Evolutionary conservation across 1,140 invertebrate genomes (phyloP).

Genomic region (Drosophila watanabei): DNA sequence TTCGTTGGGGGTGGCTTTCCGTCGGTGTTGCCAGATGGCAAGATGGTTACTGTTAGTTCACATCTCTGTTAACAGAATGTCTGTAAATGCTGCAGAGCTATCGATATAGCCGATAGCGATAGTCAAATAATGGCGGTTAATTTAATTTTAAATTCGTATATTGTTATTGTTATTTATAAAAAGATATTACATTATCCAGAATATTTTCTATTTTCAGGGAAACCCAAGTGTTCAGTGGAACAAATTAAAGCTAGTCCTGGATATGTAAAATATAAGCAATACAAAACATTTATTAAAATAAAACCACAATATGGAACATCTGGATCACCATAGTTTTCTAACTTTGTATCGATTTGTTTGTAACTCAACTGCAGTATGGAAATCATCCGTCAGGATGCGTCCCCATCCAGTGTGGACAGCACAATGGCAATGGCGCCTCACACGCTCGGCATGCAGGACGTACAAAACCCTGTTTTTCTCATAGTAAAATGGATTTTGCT

Average conservation of each 20-base stretch:
- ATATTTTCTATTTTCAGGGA: neutral
- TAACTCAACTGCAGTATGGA: neutral
- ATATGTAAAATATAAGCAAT: neutral
- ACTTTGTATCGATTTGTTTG: neutral
- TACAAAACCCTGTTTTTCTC: neutral
- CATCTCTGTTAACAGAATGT: neutral
- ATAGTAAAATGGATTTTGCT: neutral
- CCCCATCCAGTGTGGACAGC: neutral
- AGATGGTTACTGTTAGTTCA: slow-evolving; percentile 2
- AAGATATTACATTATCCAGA: neutral
- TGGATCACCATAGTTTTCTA: neutral
- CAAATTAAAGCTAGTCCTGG: neutral
- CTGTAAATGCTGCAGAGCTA: neutral
- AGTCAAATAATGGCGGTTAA: neutral
- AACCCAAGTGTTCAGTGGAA: neutral
- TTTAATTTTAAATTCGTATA: neutral
- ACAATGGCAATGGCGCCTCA: neutral
- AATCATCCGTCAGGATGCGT: neutral
- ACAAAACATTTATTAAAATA: neutral
- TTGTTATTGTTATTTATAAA: too few relatives aligned
- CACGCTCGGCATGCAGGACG: neutral
- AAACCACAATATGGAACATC: too few relatives aligned
- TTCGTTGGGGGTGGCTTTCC: too few relatives aligned
- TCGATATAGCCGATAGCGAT: slow-evolving; percentile 5
- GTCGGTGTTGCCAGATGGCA: slow-evolving; percentile 7